These are phyloP conservation scores for Ictidomys tridecemlineatus DNA, from an alignment of 2,113 vertebrate genomes.

Conservation along the genomic window DNA sequence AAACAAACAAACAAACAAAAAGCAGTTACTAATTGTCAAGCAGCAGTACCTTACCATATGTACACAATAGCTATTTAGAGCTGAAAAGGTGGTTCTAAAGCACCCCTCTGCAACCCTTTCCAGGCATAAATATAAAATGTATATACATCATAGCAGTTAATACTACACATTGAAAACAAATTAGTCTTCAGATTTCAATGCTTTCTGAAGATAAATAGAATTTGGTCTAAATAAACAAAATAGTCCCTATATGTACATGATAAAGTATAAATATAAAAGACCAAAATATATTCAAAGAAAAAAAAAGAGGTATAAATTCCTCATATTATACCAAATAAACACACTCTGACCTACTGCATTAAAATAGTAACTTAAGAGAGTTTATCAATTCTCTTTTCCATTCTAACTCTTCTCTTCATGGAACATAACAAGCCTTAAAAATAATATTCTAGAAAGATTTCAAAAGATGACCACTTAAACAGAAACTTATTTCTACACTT, in stretches of 20 bases:
- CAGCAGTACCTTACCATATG: constrained; percentile 95
- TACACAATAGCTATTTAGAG: constrained; percentile 93
- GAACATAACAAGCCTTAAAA: not conserved
- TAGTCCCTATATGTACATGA: constrained; percentile 65
- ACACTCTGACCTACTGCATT: constrained; percentile 20
- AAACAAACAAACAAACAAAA: too few species aligned
- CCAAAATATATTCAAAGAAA: constrained; percentile 66
- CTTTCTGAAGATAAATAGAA: constrained; percentile 84
- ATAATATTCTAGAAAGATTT: not conserved
- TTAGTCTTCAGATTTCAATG: constrained; percentile 84
- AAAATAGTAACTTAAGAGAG: not conserved
- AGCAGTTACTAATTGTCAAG: constrained; percentile 98
- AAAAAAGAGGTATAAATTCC: constrained; percentile 64
- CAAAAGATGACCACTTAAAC: not conserved
- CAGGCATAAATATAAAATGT: constrained; percentile 93
- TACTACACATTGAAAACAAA: constrained; percentile 90
- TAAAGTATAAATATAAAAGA: constrained; percentile 63
- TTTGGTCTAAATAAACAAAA: constrained; percentile 86
- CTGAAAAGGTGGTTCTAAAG: constrained; percentile 91
- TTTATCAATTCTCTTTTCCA: not conserved
- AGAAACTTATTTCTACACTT: not conserved
- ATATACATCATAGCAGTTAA: constrained; percentile 91
- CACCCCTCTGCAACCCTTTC: constrained; percentile 90
- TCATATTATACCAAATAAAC: constrained; percentile 35
- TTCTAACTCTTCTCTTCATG: not conserved